Evolutionary conservation across 2,888 invertebrate species (phyloP).

Genomic region (Sinodicranocentrus sp.): DNA sequence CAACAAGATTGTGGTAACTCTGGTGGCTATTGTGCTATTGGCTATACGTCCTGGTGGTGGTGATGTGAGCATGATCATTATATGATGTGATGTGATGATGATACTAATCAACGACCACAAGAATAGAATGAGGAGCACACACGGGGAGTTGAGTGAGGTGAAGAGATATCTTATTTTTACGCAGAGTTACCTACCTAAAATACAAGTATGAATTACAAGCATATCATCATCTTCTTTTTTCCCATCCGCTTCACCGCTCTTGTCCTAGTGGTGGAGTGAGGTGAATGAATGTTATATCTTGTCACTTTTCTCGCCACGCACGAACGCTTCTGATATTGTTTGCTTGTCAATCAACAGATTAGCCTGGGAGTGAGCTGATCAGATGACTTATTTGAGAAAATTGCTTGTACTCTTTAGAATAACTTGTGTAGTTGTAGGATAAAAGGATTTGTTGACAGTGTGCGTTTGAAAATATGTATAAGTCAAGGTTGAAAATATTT

Average conservation of each 20-base stretch:
- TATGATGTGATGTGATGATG: constrained; percentile 34
- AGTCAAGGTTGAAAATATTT: too few species aligned
- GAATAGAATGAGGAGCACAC: constrained; percentile 22
- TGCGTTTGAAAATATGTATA: too few species aligned
- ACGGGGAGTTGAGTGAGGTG: constrained; percentile 2
- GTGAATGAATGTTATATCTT: constrained; percentile 60
- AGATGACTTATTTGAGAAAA: neutral
- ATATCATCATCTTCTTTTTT: neutral
- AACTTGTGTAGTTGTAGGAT: neutral
- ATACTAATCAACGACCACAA: constrained; percentile 38
- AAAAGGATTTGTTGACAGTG: too few species aligned
- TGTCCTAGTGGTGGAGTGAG: too few species aligned
- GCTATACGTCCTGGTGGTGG: constrained; percentile 4
- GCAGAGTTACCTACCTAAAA: neutral
- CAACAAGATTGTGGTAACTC: neutral
- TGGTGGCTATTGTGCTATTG: neutral
- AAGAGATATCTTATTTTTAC: constrained; percentile 25
- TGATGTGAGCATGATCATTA: constrained; percentile 43
- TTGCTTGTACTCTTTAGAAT: neutral
- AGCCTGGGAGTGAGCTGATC: constrained; percentile 3
- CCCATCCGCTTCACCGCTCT: neutral
- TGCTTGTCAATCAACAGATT: constrained; percentile 67
- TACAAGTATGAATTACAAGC: neutral
- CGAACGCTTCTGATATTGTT: constrained; percentile 70
- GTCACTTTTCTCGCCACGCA: constrained; percentile 71